These are phyloP conservation scores for Panagrolaimus sp. DNA, from an alignment of 1,140 invertebrate genomes.

Conservation along the genomic window DNA sequence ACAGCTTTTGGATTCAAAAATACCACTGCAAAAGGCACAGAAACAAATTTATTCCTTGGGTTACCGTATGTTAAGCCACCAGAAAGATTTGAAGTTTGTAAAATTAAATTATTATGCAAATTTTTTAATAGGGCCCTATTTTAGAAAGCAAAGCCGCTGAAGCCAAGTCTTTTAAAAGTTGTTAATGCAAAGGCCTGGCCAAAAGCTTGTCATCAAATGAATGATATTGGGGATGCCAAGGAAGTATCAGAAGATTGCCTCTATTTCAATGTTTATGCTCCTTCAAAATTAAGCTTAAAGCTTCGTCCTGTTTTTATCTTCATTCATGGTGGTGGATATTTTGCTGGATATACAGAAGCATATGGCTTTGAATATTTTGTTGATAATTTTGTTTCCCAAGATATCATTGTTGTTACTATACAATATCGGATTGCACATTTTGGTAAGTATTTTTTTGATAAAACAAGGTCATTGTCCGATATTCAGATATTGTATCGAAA, in stretches of 20 bases:
- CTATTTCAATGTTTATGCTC: conserved; percentile 80
- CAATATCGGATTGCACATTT: conserved; percentile 68
- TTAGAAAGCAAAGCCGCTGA: conserved; percentile 36
- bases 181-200: conserved; percentile 22
- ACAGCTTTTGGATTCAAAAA: no score
- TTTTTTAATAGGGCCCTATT: conserved; percentile 19
- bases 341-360: conserved; percentile 61
- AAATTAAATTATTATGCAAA: conserved; percentile 31
- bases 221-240: conserved; percentile 24
- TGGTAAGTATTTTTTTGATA: no score
- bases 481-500: no score
- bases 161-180: conserved; percentile 36
- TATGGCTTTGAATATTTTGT: no score
- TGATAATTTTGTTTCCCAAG: conserved; percentile 61
- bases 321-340: conserved; percentile 92
- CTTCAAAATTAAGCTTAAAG: conserved; percentile 60
- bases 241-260: conserved; percentile 81
- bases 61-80: conserved; percentile 43
- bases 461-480: no score
- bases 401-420: conserved; percentile 69
- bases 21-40: neutral
- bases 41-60: conserved; percentile 37
- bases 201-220: conserved; percentile 37
- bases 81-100: conserved; percentile 28
- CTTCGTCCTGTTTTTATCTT: conserved; percentile 77